Conservation (phyloP, 2,888 invertebrate genomes). For the Dicranocentrus wangi region DNA sequence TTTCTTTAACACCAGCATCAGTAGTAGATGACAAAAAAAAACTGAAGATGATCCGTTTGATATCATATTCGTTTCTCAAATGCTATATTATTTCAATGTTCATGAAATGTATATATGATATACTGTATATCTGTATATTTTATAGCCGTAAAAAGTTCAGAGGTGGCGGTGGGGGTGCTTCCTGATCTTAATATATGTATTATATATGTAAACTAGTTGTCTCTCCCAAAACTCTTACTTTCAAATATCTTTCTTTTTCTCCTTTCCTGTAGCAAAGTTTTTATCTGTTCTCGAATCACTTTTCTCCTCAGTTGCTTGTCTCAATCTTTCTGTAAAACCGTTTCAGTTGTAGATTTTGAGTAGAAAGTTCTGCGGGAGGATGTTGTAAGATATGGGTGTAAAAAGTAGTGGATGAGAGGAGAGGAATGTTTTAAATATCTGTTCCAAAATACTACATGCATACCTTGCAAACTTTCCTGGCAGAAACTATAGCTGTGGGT, state of each 20-base stretch:
- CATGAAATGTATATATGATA: slow-evolving; percentile 8
- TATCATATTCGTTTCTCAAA: no score
- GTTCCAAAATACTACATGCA: neutral
- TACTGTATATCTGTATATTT: neutral
- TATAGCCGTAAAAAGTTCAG: slow-evolving; percentile 59
- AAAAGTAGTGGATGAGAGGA: neutral
- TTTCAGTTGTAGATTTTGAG: slow-evolving; percentile 25
- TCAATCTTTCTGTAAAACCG: slow-evolving; percentile 32
- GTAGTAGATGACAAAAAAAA: no score
- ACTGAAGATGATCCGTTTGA: no score
- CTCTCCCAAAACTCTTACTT: slow-evolving; percentile 39
- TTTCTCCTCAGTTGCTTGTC: slow-evolving; percentile 54
- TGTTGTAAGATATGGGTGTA: neutral
- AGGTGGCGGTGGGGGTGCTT: slow-evolving; percentile 72
- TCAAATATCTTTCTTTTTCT: slow-evolving; percentile 21
- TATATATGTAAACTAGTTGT: slow-evolving; percentile 59
- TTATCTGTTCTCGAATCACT: slow-evolving; percentile 36
- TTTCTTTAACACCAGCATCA: no score
- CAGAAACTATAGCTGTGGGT: no score
- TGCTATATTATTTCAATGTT: no score
- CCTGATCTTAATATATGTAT: slow-evolving; percentile 65
- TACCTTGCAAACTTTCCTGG: neutral
- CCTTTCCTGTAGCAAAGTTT: slow-evolving; percentile 49
- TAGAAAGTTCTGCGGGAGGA: neutral
- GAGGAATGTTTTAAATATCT: neutral